Conservation (phyloP, 2,888 invertebrate species). For the Chrysolina americana region DNA sequence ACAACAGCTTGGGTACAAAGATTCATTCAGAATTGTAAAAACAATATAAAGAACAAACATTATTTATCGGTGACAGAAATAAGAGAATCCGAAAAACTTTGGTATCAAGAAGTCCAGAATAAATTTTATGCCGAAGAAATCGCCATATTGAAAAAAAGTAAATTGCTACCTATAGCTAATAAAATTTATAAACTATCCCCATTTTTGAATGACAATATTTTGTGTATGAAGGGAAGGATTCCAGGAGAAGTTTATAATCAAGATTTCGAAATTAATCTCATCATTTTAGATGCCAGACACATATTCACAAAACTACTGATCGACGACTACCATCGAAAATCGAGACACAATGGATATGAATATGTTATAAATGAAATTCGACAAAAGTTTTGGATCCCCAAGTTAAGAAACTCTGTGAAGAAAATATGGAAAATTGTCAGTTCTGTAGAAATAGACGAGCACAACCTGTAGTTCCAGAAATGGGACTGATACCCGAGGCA, state of each 20-base stretch:
- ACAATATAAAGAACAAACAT: background rate
- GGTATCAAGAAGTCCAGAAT: background rate
- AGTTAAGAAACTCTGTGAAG: constrained; percentile 22
- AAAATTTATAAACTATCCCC: background rate
- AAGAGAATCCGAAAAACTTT: background rate
- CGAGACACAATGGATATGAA: constrained; percentile 20
- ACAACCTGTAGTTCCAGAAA: constrained; percentile 7
- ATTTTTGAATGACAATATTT: background rate
- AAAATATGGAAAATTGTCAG: constrained; percentile 23
- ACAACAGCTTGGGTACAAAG: background rate
- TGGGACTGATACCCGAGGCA: constrained; percentile 11
- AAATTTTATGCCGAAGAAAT: constrained; percentile 6
- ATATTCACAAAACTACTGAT: constrained; percentile 21
- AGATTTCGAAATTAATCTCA: background rate
- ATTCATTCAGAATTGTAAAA: background rate
- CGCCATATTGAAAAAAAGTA: background rate
- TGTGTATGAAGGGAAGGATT: background rate
- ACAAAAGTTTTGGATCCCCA: constrained; percentile 23
- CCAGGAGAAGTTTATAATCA: constrained; percentile 13
- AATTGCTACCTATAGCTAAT: background rate
- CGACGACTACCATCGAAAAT: constrained; percentile 12
- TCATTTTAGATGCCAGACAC: constrained; percentile 15
- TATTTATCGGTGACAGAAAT: background rate
- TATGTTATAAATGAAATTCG: constrained; percentile 21
- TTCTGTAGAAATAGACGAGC: constrained; percentile 19